Evolutionary conservation across 2,113 vertebrate species (phyloP).

Genomic region (Bos taurus): DNA sequence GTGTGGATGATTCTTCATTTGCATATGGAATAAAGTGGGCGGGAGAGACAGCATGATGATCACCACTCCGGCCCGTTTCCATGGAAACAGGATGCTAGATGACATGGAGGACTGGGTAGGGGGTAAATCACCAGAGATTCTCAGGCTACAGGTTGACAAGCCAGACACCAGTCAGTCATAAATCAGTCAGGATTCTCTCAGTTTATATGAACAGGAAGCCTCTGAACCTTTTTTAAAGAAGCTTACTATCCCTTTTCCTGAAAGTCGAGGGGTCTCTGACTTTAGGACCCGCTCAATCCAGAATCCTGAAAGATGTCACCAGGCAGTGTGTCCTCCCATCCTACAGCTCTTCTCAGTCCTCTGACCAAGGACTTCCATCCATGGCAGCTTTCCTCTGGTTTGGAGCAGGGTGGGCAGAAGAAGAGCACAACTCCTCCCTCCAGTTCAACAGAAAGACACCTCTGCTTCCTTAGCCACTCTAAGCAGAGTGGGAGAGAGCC

Average conservation of each 20-base stretch:
- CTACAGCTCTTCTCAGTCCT: neutral
- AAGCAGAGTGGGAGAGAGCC: rapidly evolving
- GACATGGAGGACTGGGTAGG: neutral
- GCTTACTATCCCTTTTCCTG: neutral
- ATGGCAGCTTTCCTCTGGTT: neutral
- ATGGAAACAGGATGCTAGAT: slow-evolving; percentile 40
- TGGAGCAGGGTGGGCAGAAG: neutral
- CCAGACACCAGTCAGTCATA: neutral
- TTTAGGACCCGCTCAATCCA: neutral
- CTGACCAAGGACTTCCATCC: neutral
- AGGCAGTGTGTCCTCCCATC: neutral
- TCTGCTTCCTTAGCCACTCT: neutral
- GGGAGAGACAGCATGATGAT: neutral
- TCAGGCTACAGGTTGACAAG: neutral
- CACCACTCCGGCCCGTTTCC: neutral
- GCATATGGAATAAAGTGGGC: neutral
- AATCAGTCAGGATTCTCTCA: neutral
- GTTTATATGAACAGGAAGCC: neutral
- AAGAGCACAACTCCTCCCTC: neutral
- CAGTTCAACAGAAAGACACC: neutral
- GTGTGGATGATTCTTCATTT: neutral
- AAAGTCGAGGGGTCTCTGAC: neutral
- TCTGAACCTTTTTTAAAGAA: neutral
- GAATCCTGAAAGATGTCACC: neutral
- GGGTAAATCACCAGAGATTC: neutral